Evolutionary conservation across 2,797 vertebrate genomes (phyloP), one percentile per base, ranked within the genome.

Genomic region (Menidia menidia): DNA sequence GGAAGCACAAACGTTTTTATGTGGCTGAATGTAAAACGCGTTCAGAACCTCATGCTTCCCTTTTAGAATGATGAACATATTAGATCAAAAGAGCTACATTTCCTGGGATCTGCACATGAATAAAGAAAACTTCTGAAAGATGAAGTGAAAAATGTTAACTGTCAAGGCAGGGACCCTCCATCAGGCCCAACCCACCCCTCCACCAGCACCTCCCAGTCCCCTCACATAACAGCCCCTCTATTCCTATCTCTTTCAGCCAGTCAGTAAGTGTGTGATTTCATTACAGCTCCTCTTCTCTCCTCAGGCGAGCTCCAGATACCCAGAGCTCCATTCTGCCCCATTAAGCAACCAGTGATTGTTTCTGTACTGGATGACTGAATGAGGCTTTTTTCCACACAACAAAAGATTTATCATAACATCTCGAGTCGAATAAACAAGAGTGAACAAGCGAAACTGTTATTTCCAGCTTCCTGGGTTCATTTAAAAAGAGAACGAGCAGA

Each of bases 271-370:
- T 82, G 64, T 64, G 77, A 85, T 84, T 78, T 69, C 58, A 75
- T 80, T 77, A 81, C 58, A 71, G 77, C 73, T 52, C 44, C 56
- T 77, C 71, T 74, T 85, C 71, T 73, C 60, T 39, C 71, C 65
- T 77, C 80, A 75, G 58, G n/a, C 42, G 1, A 45, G 65, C 72
- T 69, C 54, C 75, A 82, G 81, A 82, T 64, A 75, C 76, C 74
- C 64, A 72, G 44, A 25, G 73, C 67, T 79, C 71, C 71, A 81
- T 77, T 82, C 76, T 68, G 77, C 67, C 54, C 62, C 75, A 80
- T 84, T 87, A 88, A 71, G 48, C 72, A 44, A 41, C 56, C 74
- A 47, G 32, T 33, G 52, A 78, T 78, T 78, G 77, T 71, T 72
- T 83, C 76, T 71, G 73, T 58, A 12, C 64, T 53, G 78, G 39